Base-by-base conservation (phyloP, 2,888 invertebrate species). In the Prosapia bicincta region DNA sequence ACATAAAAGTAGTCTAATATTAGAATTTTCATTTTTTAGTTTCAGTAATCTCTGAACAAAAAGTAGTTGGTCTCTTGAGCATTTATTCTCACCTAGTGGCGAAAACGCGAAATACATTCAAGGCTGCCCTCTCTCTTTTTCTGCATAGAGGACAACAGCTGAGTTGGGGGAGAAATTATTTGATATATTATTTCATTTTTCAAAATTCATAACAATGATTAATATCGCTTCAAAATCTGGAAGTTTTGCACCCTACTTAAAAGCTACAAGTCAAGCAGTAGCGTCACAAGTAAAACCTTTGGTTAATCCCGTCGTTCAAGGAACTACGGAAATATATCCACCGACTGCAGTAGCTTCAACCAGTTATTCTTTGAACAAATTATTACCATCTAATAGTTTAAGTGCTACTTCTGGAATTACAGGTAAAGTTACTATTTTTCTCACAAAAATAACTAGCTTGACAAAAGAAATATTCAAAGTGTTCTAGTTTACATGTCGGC, bases 221-320 rank as follows among this genome's bases (percentile, higher is more conserved):
- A 92, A 90, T 87, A 89, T 91, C 78, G 90, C 89, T 80, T 85
- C 89, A 81, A 90, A 91, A 83, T 90, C 92, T 81, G 88, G 89
- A 79, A 89, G 88, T 82, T 86, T 92, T 80, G 87, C 90, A 79
- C 89, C 90, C 75, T 92, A 90, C 83, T 87, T 93, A 81, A 91
- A 91, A 83, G 89, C 91, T 69, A 87, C 90, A 38, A 88, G 89
- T 77, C 90, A 89, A 82, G 91, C 90, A 72, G 90, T 94, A 30
- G 88, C 92, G 78, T 90, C 90, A 82, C 90, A 91, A 76, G 82
- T 90, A 24, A 90, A 90, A 82, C 89, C 92, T 25, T 84, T 87
- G 15, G 86, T 66, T 5, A 67, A 87, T 30, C 85, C 87, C 54
- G 87, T 87, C 69, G 85, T 88, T 73, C 85, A 86, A 78, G 81